Percentiles rank a stretch among this genome's conserved stretches.
Conservation (phyloP, 2,113 vertebrate species). For the Vanacampus margaritifer region DNA sequence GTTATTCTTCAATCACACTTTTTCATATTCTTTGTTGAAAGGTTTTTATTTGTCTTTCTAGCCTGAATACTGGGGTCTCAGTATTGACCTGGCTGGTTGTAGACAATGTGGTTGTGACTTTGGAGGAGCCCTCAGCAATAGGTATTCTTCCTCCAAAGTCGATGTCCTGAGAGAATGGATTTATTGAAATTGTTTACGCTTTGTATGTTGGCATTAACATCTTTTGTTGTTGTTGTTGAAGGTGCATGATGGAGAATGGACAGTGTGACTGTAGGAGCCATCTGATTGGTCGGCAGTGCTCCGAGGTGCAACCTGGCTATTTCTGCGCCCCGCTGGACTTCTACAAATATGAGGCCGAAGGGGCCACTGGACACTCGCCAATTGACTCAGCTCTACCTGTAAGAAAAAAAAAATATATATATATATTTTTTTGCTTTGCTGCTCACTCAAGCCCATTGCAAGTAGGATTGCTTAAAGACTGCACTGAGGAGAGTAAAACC, state of each 20-base stretch:
- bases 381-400: conserved; percentile 72
- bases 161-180: not conserved
- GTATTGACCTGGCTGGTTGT: conserved; percentile 79
- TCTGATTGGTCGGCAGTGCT: conserved; percentile 77
- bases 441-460: not conserved
- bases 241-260: conserved; percentile 78
- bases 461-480: not conserved
- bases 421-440: no score
- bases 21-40: not conserved
- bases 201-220: not conserved
- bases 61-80: conserved; percentile 86
- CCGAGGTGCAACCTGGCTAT: conserved; percentile 79
- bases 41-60: conserved; percentile 39
- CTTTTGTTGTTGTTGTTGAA: conserved; percentile 22
- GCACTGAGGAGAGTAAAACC: not conserved
- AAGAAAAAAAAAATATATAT: no score
- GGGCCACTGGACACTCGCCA: conserved; percentile 61
- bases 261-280: conserved; percentile 81
- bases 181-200: not conserved
- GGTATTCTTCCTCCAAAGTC: conserved; percentile 52
- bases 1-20: not conserved
- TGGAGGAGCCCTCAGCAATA: conserved; percentile 80
- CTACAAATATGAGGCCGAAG: conserved; percentile 81
- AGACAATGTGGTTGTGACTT: conserved; percentile 83
- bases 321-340: conserved; percentile 83